These are phyloP conservation scores for Esperia sulphurella DNA, from an alignment of 2,888 invertebrate genomes.

Conservation along the genomic window DNA sequence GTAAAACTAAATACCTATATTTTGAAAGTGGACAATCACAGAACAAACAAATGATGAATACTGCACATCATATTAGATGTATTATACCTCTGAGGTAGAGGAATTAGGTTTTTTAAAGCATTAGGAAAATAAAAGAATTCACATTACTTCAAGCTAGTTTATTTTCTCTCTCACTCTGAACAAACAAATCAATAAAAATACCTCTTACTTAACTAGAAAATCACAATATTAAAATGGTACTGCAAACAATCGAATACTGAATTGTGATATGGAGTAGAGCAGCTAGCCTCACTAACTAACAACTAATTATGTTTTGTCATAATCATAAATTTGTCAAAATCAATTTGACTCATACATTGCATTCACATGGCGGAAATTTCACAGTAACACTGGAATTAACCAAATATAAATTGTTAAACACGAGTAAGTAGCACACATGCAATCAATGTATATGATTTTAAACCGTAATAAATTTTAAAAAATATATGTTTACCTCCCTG, in stretches of 20 bases:
- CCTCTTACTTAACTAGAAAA: slow-evolving; percentile 69
- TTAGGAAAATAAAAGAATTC: slow-evolving; percentile 32
- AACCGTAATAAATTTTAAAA: too few relatives aligned
- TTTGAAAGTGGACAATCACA: too few relatives aligned
- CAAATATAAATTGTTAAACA: too few relatives aligned
- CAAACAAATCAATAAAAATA: slow-evolving; percentile 75
- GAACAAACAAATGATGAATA: too few relatives aligned
- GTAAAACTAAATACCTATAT: too few relatives aligned
- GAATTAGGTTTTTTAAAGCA: slow-evolving; percentile 14
- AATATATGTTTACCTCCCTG: too few relatives aligned
- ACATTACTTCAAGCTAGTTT: slow-evolving; percentile 58
- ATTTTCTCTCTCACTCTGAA: slow-evolving; percentile 59
- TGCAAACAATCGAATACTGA: slow-evolving; percentile 52
- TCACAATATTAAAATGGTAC: slow-evolving; percentile 65
- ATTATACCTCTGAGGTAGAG: too few relatives aligned
- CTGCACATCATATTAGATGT: too few relatives aligned
- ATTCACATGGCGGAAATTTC: too few relatives aligned
- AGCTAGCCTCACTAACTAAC: slow-evolving; percentile 55
- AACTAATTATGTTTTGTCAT: neutral
- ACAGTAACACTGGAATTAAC: neutral
- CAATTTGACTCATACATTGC: neutral
- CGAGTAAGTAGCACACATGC: too few relatives aligned
- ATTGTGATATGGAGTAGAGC: slow-evolving; percentile 51
- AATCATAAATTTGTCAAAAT: neutral
- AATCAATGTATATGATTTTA: too few relatives aligned